Evolutionary conservation across 2,797 vertebrate species (phyloP).

Genomic region (Cynodonichthys magdalenae): DNA sequence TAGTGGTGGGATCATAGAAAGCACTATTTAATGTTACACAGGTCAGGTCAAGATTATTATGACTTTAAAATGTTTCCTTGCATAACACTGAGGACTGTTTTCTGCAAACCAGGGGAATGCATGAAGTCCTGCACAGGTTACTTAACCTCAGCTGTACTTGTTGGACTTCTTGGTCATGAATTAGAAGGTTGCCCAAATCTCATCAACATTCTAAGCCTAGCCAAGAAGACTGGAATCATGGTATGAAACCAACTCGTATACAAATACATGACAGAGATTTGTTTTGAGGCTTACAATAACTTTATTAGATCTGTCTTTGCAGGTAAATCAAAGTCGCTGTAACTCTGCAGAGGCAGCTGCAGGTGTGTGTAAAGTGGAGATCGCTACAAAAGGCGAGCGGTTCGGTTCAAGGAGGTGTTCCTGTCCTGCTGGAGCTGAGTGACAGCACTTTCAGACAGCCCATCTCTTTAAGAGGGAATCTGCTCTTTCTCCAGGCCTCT

Average conservation of each 20-base stretch:
- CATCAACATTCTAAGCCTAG: constrained; percentile 86
- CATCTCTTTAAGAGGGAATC: constrained; percentile 80
- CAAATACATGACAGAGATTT: background rate
- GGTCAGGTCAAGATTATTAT: no score
- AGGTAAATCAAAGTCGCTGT: constrained; percentile 83
- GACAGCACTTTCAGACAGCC: constrained; percentile 86
- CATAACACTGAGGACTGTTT: background rate
- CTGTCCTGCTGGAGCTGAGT: constrained; percentile 82
- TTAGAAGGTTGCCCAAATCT: constrained; percentile 83
- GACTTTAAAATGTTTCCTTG: background rate
- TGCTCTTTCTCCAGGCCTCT: constrained; percentile 86
- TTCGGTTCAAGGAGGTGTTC: constrained; percentile 82
- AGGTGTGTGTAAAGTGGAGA: constrained; percentile 71
- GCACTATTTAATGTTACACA: background rate
- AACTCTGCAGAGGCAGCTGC: constrained; percentile 6
- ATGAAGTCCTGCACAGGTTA: constrained; percentile 84
- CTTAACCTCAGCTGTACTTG: constrained; percentile 84
- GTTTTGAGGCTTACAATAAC: background rate
- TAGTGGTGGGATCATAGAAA: constrained; percentile 44
- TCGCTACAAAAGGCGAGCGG: constrained; percentile 73
- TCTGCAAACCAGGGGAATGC: constrained; percentile 76
- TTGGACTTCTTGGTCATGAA: constrained; percentile 81
- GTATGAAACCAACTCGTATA: constrained; percentile 67
- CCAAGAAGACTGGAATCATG: constrained; percentile 86
- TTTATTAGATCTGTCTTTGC: constrained; percentile 15